Conservation (phyloP, 2,888 invertebrate species). For the Ischnus inquisitorius region DNA sequence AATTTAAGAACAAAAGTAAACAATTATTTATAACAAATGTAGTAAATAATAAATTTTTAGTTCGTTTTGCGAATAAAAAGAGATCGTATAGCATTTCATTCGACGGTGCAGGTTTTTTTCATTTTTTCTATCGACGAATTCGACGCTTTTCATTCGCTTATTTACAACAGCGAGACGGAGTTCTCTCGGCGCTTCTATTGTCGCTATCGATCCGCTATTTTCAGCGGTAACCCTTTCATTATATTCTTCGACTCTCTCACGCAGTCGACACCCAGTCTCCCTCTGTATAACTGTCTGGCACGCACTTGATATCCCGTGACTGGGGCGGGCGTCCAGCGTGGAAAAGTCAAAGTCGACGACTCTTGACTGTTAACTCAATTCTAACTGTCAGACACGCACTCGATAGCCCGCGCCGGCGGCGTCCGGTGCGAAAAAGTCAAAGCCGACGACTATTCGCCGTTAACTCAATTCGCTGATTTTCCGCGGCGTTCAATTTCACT, state of each 20-base stretch:
- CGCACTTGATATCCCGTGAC: not conserved
- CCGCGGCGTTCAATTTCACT: too few species aligned
- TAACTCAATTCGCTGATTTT: too few species aligned
- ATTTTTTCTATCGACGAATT: not conserved
- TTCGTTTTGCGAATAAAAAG: conserved; percentile 23
- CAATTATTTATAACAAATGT: too few species aligned
- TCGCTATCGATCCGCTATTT: not conserved
- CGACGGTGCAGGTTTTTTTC: not conserved
- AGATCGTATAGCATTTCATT: not conserved
- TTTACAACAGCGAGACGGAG: not conserved
- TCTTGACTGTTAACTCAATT: too few species aligned
- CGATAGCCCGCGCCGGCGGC: too few species aligned
- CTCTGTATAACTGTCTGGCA: not conserved
- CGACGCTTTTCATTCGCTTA: not conserved
- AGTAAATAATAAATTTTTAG: not conserved
- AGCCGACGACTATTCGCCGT: too few species aligned
- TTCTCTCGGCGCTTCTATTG: not conserved
- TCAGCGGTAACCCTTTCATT: not conserved
- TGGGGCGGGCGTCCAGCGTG: too few species aligned
- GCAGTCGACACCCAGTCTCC: not conserved
- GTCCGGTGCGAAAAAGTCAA: too few species aligned
- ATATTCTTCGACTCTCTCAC: not conserved
- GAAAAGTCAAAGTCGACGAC: too few species aligned
- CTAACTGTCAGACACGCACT: not conserved
- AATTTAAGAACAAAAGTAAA: too few species aligned